Percentiles rank a stretch among this genome's conserved stretches.
Conservation (phyloP, 2,888 invertebrate species). For the Aspidapion aeneum region DNA sequence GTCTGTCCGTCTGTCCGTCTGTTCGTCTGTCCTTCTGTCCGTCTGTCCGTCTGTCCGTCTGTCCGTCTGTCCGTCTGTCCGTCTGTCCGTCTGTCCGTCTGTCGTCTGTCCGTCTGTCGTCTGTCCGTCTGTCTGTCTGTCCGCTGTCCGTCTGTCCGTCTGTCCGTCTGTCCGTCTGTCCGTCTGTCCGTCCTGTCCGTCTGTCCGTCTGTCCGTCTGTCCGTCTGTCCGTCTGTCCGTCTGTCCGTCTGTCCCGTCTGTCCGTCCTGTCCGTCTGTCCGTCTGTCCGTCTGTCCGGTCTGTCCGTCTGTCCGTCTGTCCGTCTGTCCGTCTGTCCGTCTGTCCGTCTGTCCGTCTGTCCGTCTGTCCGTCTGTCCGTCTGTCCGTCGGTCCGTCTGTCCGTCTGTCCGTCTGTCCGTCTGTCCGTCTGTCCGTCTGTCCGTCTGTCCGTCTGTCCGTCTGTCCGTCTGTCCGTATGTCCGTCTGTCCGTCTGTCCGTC, state of each 20-base stretch:
- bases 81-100: too few relatives aligned
- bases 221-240: conserved; percentile 8
- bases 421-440: conserved; percentile 16
- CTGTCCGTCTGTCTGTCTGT: too few relatives aligned
- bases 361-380: not conserved
- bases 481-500: conserved; percentile 16
- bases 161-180: too few relatives aligned
- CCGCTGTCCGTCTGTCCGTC: too few relatives aligned
- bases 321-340: conserved; percentile 8
- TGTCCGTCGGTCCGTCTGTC: conserved; percentile 4
- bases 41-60: conserved; percentile 16
- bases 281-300: too few relatives aligned
- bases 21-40: too few relatives aligned
- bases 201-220: too few relatives aligned
- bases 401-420: conserved; percentile 11
- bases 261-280: too few relatives aligned
- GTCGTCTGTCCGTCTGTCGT: too few relatives aligned
- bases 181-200: too few relatives aligned
- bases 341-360: not conserved
- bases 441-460: conserved; percentile 15
- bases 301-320: conserved; percentile 9
- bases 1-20: conserved; percentile 16
- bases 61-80: conserved; percentile 14
- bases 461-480: conserved; percentile 16
- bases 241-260: conserved; percentile 8